A percentile compares a stretch with the other conserved stretches of the same genome.
These are phyloP conservation scores for Drosophila greeni DNA, from an alignment of 2,888 invertebrate species.

Conservation along the genomic window DNA sequence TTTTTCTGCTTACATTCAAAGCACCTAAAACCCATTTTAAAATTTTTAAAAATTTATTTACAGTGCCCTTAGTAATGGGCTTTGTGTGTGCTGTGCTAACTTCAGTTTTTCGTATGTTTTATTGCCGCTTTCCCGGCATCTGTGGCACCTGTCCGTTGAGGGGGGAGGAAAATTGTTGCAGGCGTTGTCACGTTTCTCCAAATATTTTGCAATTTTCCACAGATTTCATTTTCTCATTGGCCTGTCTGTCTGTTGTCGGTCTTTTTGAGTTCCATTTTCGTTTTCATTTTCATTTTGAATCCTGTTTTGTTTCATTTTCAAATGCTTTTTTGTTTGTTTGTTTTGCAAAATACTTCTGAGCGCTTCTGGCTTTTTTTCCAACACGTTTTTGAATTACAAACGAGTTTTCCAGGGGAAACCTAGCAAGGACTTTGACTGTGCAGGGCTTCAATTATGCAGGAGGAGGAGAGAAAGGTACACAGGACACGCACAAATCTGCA, in stretches of 20 bases:
- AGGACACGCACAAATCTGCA: constrained; percentile 33
- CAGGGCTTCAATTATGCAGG: constrained; percentile 54
- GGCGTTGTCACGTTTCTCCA: constrained; percentile 59
- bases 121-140: constrained; percentile 19
- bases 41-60: neutral
- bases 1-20: no score
- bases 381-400: constrained; percentile 40
- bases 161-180: constrained; percentile 35
- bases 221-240: constrained; percentile 15
- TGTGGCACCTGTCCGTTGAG: constrained; percentile 57
- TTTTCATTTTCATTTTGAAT: constrained; percentile 8
- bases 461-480: neutral
- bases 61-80: neutral
- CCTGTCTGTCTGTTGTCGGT: neutral
- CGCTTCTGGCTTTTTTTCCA: constrained; percentile 28
- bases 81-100: constrained; percentile 14
- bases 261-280: neutral
- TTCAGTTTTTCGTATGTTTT: constrained; percentile 20
- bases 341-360: constrained; percentile 24
- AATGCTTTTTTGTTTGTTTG: neutral
- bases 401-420: neutral
- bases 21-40: neutral
- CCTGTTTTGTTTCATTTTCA: neutral
- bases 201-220: constrained; percentile 52
- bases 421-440: constrained; percentile 7